These are phyloP conservation scores for Pseudorhiza aurosa DNA, from an alignment of 30 jellyfish, hydroid and myxozoan genomes.

Conservation along the genomic window DNA sequence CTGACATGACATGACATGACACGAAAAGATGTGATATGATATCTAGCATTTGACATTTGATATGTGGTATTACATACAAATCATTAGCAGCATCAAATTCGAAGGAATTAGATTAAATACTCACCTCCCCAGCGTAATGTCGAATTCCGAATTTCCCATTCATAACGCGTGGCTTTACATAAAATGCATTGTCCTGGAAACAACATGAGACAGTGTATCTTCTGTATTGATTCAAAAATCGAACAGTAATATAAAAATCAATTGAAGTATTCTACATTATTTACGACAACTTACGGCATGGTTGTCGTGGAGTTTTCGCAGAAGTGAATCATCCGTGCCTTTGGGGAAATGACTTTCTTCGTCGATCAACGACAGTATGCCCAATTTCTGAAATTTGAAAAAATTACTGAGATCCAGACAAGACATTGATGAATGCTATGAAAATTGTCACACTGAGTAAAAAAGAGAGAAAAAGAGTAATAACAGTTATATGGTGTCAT, in stretches of 20 bases:
- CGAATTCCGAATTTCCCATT: slow-evolving; percentile 87
- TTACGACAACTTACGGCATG: slow-evolving; percentile 77
- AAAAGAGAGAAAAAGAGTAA: too few relatives aligned
- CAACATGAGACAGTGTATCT: not conserved
- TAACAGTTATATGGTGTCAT: too few relatives aligned
- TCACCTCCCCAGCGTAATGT: slow-evolving; percentile 98
- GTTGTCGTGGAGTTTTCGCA: slow-evolving; percentile 90
- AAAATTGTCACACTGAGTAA: too few relatives aligned
- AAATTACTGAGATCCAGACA: too few relatives aligned
- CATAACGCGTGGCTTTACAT: slow-evolving; percentile 93
- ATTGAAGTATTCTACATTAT: not conserved
- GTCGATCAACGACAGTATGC: slow-evolving; percentile 86
- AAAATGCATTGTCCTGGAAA: slow-evolving; percentile 77
- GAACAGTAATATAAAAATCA: not conserved
- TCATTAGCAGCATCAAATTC: too few relatives aligned
- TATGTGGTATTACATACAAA: too few relatives aligned
- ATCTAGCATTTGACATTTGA: too few relatives aligned
- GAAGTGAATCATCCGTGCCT: slow-evolving; percentile 94
- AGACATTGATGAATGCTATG: too few relatives aligned
- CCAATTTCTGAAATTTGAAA: slow-evolving; percentile 91
- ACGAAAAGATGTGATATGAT: too few relatives aligned
- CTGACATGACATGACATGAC: too few relatives aligned
- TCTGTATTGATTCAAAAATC: too few relatives aligned
- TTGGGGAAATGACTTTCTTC: slow-evolving; percentile 97
- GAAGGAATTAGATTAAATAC: too few relatives aligned